These are phyloP conservation scores for Drosophila eohydei DNA, from an alignment of 2,888 invertebrate species.

Conservation along the genomic window DNA sequence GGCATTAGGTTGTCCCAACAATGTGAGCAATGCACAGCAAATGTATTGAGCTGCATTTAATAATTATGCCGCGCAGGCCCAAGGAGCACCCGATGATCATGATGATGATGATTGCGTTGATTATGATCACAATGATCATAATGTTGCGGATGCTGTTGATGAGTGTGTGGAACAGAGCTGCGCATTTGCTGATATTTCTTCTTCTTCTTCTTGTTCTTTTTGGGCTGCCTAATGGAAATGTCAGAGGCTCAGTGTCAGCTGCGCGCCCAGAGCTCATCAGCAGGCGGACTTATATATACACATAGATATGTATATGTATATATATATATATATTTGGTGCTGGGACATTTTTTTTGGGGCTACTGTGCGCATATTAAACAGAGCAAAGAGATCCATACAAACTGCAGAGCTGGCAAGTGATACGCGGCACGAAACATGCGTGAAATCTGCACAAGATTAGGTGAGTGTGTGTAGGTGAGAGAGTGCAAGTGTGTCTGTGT, in stretches of 20 bases:
- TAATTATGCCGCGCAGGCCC: slow-evolving; percentile 74
- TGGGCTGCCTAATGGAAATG: slow-evolving; percentile 77
- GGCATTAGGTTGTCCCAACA: slow-evolving; percentile 74
- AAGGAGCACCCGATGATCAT: slow-evolving; percentile 12
- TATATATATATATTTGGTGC: slow-evolving; percentile 26
- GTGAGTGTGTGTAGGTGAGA: slow-evolving; percentile 18
- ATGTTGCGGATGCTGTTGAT: slow-evolving; percentile 14
- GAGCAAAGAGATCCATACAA: slow-evolving; percentile 28
- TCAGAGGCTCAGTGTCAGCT: slow-evolving; percentile 82
- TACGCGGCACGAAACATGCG: slow-evolving; percentile 80
- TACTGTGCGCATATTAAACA: slow-evolving; percentile 80
- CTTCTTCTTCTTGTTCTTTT: neutral
- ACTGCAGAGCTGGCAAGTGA: slow-evolving; percentile 65
- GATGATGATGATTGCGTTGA: neutral
- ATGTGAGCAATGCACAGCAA: slow-evolving; percentile 83
- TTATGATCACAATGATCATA: slow-evolving; percentile 6
- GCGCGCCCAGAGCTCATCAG: slow-evolving; percentile 65
- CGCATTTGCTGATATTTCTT: slow-evolving; percentile 1
- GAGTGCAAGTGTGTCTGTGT: neutral
- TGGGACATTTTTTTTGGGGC: slow-evolving; percentile 47
- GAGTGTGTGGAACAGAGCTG: slow-evolving; percentile 31
- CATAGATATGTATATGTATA: neutral
- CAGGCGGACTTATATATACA: slow-evolving; percentile 35
- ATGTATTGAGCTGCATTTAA: slow-evolving; percentile 85
- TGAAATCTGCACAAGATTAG: slow-evolving; percentile 77